Evolutionary conservation across 2,888 invertebrate species (phyloP).

Genomic region (Spilosoma lubricipeda): DNA sequence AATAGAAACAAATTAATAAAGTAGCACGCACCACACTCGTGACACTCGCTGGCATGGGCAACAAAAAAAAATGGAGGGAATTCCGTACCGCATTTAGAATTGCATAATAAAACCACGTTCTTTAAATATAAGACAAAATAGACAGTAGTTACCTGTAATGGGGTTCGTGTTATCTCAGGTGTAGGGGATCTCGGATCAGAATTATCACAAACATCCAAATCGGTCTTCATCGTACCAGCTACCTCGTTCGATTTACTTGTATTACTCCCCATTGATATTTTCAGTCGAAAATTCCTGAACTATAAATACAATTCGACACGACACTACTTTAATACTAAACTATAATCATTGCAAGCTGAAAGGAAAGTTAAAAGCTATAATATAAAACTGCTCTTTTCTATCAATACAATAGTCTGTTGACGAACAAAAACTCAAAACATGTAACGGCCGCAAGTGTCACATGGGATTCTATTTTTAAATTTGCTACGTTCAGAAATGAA

Average conservation of each 20-base stretch:
- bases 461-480: slow-evolving; percentile 68
- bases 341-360: slow-evolving; percentile 38
- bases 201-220: slow-evolving; percentile 63
- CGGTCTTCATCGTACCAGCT: slow-evolving; percentile 63
- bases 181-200: slow-evolving; percentile 88
- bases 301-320: slow-evolving; percentile 14
- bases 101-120: not conserved
- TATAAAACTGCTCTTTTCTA: slow-evolving; percentile 35
- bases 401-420: slow-evolving; percentile 20
- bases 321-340: slow-evolving; percentile 24
- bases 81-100: slow-evolving; percentile 9
- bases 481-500: slow-evolving; percentile 34
- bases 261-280: slow-evolving; percentile 76
- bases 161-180: slow-evolving; percentile 86
- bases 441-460: slow-evolving; percentile 75
- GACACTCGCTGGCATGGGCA: not conserved
- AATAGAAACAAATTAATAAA: slow-evolving; percentile 10
- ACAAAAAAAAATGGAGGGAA: slow-evolving; percentile 40
- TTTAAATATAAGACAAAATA: not conserved
- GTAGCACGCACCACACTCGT: not conserved
- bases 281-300: not conserved
- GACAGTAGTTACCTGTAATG: slow-evolving; percentile 80
- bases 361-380: slow-evolving; percentile 4
- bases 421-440: slow-evolving; percentile 65
- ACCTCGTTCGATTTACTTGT: slow-evolving; percentile 72